phyloP scores from a whole-genome alignment of 2,888 invertebrate genomes.

The Harmothoe impar region DNA sequence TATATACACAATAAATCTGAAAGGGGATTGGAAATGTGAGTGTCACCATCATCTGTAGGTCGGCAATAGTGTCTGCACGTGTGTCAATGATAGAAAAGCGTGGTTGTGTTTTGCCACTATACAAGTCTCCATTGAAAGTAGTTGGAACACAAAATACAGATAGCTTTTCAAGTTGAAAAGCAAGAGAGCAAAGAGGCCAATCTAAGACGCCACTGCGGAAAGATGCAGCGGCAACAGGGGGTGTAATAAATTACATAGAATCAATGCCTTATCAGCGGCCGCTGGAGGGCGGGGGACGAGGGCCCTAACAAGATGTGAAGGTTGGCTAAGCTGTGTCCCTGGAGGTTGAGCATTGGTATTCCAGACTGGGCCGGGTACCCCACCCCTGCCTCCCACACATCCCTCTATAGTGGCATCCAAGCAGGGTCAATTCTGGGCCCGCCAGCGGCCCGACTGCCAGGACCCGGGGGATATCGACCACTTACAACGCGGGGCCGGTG shows the following conservation, averaged over 20 bases:
- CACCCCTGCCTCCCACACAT: background rate
- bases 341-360: background rate
- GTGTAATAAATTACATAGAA: conserved; percentile 21
- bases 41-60: no score
- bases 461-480: background rate
- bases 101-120: no score
- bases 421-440: conserved; percentile 18
- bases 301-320: conserved; percentile 8
- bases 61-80: no score
- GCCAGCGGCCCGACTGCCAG: background rate
- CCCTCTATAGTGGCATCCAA: background rate
- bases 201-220: no score
- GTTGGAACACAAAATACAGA: no score
- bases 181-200: no score
- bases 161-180: no score
- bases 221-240: background rate
- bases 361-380: background rate
- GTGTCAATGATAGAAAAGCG: no score
- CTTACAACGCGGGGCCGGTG: background rate
- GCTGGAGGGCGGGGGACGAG: background rate
- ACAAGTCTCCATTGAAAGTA: no score
- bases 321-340: conserved; percentile 14
- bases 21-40: no score
- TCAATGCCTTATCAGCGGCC: conserved; percentile 23
- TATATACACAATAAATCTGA: no score